phyloP scores from a whole-genome alignment of 2,113 vertebrate species.

The Austrofundulus limnaeus region DNA sequence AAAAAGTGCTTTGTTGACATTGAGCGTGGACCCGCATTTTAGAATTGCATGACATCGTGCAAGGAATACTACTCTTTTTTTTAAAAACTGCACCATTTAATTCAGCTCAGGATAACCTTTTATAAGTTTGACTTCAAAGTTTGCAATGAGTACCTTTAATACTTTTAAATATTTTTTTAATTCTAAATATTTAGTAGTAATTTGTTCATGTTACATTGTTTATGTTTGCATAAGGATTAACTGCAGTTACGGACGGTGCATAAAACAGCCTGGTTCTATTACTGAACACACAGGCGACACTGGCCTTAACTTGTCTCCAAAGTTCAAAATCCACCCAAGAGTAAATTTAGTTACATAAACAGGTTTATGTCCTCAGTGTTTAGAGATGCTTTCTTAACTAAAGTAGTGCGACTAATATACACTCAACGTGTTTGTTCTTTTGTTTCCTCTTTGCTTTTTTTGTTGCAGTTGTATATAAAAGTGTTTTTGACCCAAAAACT shows the following conservation, averaged over 20 bases:
- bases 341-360: background rate
- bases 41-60: too few species aligned
- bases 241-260: slow-evolving; percentile 38
- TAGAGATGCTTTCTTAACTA: slow-evolving; percentile 7
- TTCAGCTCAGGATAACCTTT: too few species aligned
- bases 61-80: too few species aligned
- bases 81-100: too few species aligned
- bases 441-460: background rate
- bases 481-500: slow-evolving; percentile 38
- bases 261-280: slow-evolving; percentile 33
- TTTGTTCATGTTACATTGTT: slow-evolving; percentile 35
- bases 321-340: background rate
- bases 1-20: too few species aligned
- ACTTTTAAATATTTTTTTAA: slow-evolving; percentile 34
- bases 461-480: slow-evolving; percentile 1
- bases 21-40: too few species aligned
- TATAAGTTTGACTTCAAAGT: too few species aligned
- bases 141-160: slow-evolving; percentile 1
- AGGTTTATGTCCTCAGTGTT: slow-evolving; percentile 19
- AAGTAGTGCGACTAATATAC: slow-evolving; percentile 1
- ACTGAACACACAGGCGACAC: slow-evolving; percentile 22
- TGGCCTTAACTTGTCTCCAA: background rate
- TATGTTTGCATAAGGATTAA: slow-evolving; percentile 22
- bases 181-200: slow-evolving; percentile 50
- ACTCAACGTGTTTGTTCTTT: background rate